Base-by-base conservation (phyloP, 1,140 invertebrate species). In the Drusus annulatus region DNA sequence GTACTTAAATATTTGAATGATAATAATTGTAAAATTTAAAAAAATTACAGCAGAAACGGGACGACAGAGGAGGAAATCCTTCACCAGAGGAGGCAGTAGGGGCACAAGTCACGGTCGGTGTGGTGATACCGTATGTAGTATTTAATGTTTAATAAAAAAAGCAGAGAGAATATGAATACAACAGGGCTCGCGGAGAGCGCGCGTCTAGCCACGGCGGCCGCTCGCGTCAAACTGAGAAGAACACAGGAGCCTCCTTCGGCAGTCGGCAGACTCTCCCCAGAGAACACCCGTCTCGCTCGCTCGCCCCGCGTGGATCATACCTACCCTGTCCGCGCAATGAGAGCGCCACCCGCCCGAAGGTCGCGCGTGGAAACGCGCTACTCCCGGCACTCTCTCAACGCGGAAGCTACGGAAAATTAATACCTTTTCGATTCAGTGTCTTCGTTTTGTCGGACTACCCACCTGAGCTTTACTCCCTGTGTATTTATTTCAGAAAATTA, bases 171-270 rank as follows among this genome's bases (percentile, higher is more conserved):
- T 50, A 51, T 75, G 71, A 75, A 71, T 80, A 56, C 73, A 80
- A 80, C 79, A 69, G 76, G 78, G 60, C 76, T 76, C 81, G 73
- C 78, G 60, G 63, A 45, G 75, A 82, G 81, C 78, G 80, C 82
- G 82, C 82, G 82, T 83, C 80, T 80, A 83, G 82, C 82, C 82
- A 80, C 80, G 82, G 65, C 80, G 82, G 82, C 82, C 80, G 77
- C 82, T 83, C 82, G 82, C 82, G 82, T 80, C 82, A 81, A 83
- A 83, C 82, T 83, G 73, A 76, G 60, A 62, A 63, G 73, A 68
- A 74, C 13, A 23, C 23, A n/a, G 51, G 45, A 63, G 75, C 68
- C 28, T 56, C 78, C 50, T 60, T n/a, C 62, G 36, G 36, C 36
- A 45, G 68, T n/a, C 62, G 36, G 36, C 36, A 45, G 68, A 54